These are phyloP conservation scores for Aspiorhynchus laticeps DNA, from an alignment of 2,113 vertebrate species.

Conservation along the genomic window DNA sequence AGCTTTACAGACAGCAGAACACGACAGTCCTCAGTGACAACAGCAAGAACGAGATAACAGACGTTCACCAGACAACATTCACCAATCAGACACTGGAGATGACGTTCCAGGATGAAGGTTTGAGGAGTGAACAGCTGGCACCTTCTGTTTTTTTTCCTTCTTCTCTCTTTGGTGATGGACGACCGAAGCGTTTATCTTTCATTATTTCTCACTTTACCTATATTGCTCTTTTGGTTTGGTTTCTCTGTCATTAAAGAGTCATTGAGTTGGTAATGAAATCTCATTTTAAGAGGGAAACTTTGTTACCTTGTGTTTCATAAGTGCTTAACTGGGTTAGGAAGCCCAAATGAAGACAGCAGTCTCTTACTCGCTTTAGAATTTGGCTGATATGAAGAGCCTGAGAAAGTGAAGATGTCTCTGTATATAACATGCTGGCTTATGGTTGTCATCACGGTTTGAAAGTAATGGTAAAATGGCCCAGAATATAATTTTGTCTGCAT, in stretches of 20 bases:
- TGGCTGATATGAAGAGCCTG: slow-evolving; percentile 49
- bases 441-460: slow-evolving; percentile 37
- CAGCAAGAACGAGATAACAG: not conserved
- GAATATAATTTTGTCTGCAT: slow-evolving; percentile 8
- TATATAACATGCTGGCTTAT: slow-evolving; percentile 44
- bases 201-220: slow-evolving; percentile 57
- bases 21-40: not conserved
- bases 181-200: slow-evolving; percentile 54
- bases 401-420: slow-evolving; percentile 41
- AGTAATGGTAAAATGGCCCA: slow-evolving; percentile 21
- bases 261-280: slow-evolving; percentile 57
- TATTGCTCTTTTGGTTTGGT: slow-evolving; percentile 62
- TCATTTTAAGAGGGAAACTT: slow-evolving; percentile 58
- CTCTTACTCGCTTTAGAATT: slow-evolving; percentile 25
- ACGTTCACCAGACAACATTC: not conserved
- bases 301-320: slow-evolving; percentile 58
- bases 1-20: not conserved
- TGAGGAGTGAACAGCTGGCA: slow-evolving; percentile 30
- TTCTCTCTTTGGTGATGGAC: slow-evolving; percentile 38
- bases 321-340: slow-evolving; percentile 53
- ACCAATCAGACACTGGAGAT: not conserved
- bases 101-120: slow-evolving; percentile 19
- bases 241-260: slow-evolving; percentile 45
- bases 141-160: not conserved
- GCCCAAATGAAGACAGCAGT: slow-evolving; percentile 20